phyloP scores from a whole-genome alignment of 2,888 invertebrate species.

The Philopedon plagiatum region DNA sequence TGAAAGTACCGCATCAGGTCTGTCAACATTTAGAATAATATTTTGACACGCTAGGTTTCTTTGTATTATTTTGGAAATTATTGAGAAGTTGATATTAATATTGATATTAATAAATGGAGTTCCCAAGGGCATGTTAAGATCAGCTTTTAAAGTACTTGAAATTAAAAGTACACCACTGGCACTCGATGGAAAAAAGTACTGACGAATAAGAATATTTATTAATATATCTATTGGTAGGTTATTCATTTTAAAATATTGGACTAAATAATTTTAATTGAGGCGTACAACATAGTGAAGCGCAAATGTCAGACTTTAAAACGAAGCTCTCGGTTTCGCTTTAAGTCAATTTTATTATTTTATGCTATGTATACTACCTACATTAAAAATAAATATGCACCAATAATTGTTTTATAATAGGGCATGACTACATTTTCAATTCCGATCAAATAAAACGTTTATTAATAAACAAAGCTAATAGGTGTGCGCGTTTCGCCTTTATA shows the following conservation, averaged over 20 bases:
- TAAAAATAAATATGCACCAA: not conserved
- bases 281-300: no score
- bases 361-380: no score
- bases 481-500: no score
- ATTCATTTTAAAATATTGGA: not conserved
- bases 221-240: not conserved
- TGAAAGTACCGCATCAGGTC: constrained; percentile 49
- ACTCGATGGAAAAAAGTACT: constrained; percentile 31
- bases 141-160: not conserved
- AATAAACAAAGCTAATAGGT: not conserved
- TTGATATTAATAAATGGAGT: constrained; percentile 32
- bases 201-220: constrained; percentile 22
- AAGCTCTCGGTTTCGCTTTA: no score
- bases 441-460: not conserved
- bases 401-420: not conserved
- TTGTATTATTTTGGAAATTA: constrained; percentile 35
- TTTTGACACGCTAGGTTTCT: constrained; percentile 57
- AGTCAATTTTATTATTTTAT: no score
- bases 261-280: not conserved
- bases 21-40: constrained; percentile 52
- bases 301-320: no score
- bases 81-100: constrained; percentile 9
- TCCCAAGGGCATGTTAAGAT: constrained; percentile 10
- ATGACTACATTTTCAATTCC: not conserved
- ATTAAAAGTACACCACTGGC: constrained; percentile 30